Percentiles rank a stretch among this genome's conserved stretches.
These are phyloP conservation scores for Mungos mungo DNA, from an alignment of 2,113 vertebrate genomes.

Conservation along the genomic window DNA sequence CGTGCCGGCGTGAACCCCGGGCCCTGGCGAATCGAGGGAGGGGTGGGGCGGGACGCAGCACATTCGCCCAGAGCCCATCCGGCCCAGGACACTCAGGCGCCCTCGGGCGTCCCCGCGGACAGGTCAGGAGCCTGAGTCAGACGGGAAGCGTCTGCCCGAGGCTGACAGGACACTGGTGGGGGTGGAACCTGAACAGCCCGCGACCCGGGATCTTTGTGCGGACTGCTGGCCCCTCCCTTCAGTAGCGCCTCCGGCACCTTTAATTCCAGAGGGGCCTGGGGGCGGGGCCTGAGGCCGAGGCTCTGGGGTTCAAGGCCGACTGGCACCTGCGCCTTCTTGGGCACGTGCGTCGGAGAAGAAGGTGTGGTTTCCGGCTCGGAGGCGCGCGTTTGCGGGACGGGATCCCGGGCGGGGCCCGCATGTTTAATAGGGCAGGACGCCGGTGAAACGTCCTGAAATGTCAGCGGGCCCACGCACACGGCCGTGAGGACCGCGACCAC, in stretches of 20 bases:
- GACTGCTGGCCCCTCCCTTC: fast-evolving
- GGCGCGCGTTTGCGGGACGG: neutral
- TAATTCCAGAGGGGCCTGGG: fast-evolving
- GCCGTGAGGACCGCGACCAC: neutral
- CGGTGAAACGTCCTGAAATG: fast-evolving
- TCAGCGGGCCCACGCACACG: fast-evolving
- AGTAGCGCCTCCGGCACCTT: fast-evolving
- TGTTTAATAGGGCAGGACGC: fast-evolving
- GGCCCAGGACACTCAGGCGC: neutral
- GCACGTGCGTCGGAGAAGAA: neutral
- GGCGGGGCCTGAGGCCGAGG: fast-evolving
- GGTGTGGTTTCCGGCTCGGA: neutral
- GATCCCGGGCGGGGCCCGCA: fast-evolving
- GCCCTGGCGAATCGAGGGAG: fast-evolving
- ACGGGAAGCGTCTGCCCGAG: fast-evolving
- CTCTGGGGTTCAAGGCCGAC: fast-evolving
- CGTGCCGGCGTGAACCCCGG: neutral
- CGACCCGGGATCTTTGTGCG: fast-evolving
- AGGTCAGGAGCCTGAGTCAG: neutral
- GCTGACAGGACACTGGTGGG: fast-evolving
- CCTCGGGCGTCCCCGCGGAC: fast-evolving
- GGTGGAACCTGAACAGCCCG: neutral
- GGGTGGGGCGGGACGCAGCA: fast-evolving
- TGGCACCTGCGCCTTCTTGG: neutral
- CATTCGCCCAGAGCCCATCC: fast-evolving